Percentiles rank a stretch among this genome's conserved stretches.
phyloP scores from a whole-genome alignment of 2,113 vertebrate genomes.

The Stomatorhinus ivindoensis region DNA sequence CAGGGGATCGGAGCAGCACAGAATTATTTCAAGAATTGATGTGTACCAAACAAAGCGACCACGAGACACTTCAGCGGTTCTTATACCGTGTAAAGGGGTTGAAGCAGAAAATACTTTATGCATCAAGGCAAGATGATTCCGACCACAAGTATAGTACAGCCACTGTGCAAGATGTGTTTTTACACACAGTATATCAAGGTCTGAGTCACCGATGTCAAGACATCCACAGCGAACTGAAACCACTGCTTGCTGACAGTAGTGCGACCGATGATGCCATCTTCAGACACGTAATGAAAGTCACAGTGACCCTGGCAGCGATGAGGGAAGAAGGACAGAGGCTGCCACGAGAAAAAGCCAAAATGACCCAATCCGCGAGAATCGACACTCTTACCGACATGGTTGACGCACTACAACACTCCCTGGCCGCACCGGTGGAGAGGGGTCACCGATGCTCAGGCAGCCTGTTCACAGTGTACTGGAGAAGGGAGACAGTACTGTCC shows the following conservation, averaged over 20 bases:
- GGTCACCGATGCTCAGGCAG: too few relatives aligned
- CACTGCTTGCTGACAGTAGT: neutral
- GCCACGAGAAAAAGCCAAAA: neutral
- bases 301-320: neutral
- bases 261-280: conserved; percentile 18
- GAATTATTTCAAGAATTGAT: conserved; percentile 22
- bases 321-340: neutral
- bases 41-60: neutral
- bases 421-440: too few relatives aligned
- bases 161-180: conserved; percentile 26
- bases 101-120: neutral
- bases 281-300: conserved; percentile 1
- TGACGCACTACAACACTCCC: neutral
- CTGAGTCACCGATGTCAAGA: conserved; percentile 13
- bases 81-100: neutral
- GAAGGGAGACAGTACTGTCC: too few relatives aligned
- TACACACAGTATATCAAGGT: conserved; percentile 18
- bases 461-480: too few relatives aligned
- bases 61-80: conserved; percentile 4
- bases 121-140: neutral
- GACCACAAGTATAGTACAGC: neutral
- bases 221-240: conserved; percentile 8
- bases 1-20: conserved; percentile 20
- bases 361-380: neutral
- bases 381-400: neutral